Evolutionary conservation across 1,140 invertebrate species (phyloP).

Genomic region (Drosophila insularis): DNA sequence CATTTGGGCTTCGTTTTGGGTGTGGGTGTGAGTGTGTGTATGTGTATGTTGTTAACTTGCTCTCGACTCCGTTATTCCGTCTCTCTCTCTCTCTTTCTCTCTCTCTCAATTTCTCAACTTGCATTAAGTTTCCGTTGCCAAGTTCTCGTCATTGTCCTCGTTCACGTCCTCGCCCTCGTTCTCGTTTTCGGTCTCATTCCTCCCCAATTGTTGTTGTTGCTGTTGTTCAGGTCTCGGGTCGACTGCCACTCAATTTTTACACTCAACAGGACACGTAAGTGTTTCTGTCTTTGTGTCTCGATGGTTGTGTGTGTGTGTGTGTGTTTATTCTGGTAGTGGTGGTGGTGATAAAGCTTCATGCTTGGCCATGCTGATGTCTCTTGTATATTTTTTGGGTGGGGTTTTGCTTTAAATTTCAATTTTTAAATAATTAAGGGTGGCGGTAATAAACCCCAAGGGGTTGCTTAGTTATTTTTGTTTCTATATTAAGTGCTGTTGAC

Average conservation of each 20-base stretch:
- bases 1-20: conserved; percentile 8
- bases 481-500: conserved; percentile 37
- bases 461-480: conserved; percentile 30
- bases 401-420: conserved; percentile 60
- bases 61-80: conserved; percentile 26
- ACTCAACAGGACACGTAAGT: conserved; percentile 66
- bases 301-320: conserved; percentile 1
- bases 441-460: conserved; percentile 32
- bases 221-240: conserved; percentile 28
- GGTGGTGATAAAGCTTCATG: conserved; percentile 42
- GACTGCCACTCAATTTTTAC: conserved; percentile 47
- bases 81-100: conserved; percentile 25
- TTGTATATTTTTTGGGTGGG: conserved; percentile 31
- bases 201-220: conserved; percentile 10
- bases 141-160: conserved; percentile 42
- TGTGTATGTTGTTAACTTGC: conserved; percentile 61
- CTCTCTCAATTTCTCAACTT: conserved; percentile 21
- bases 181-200: conserved; percentile 31
- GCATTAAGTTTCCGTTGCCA: conserved; percentile 12
- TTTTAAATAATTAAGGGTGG: conserved; percentile 60
- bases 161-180: conserved; percentile 53
- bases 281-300: conserved; percentile 24
- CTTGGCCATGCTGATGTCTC: background rate
- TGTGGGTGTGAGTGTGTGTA: conserved; percentile 29
- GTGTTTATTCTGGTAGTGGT: conserved; percentile 10